Percentiles rank a stretch among this genome's conserved stretches.
phyloP scores from a whole-genome alignment of 1,140 invertebrate genomes.

The Brachionus sp. region DNA sequence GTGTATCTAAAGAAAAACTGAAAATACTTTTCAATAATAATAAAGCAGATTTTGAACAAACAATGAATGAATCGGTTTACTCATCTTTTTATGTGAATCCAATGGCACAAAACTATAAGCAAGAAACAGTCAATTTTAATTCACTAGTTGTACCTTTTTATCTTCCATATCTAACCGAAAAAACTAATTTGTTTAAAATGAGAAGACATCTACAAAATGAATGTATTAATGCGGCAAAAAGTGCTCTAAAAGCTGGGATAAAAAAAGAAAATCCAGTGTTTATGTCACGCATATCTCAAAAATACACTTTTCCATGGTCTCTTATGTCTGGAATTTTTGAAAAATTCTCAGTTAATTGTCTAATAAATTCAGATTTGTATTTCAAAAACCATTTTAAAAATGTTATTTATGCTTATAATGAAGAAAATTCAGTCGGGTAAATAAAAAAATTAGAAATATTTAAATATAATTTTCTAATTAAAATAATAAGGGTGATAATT shows the following conservation, averaged over 20 bases:
- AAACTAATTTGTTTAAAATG: background rate
- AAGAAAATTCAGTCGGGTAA: conserved; percentile 44
- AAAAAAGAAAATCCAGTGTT: background rate
- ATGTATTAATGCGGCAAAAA: background rate
- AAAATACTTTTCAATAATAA: conserved; percentile 1
- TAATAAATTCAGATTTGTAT: conserved; percentile 6
- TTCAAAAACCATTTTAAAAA: conserved; percentile 32
- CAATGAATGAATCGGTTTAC: background rate
- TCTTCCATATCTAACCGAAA: background rate
- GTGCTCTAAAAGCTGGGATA: background rate
- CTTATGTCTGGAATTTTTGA: conserved; percentile 21
- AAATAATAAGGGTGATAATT: background rate
- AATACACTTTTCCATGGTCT: conserved; percentile 36
- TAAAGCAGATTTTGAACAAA: conserved; percentile 4
- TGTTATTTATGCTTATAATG: conserved; percentile 12
- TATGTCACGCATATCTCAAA: conserved; percentile 35
- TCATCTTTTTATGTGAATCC: conserved; percentile 12
- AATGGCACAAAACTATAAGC: background rate
- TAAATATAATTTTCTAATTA: too few species aligned
- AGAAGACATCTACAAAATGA: background rate
- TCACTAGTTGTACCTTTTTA: conserved; percentile 30
- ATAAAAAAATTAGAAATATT: too few species aligned
- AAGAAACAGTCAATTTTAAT: conserved; percentile 2
- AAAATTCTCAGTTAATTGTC: conserved; percentile 37
- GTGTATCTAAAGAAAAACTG: conserved; percentile 11